These are phyloP conservation scores for Protonemura montana DNA, from an alignment of 2,888 invertebrate species.

Conservation along the genomic window DNA sequence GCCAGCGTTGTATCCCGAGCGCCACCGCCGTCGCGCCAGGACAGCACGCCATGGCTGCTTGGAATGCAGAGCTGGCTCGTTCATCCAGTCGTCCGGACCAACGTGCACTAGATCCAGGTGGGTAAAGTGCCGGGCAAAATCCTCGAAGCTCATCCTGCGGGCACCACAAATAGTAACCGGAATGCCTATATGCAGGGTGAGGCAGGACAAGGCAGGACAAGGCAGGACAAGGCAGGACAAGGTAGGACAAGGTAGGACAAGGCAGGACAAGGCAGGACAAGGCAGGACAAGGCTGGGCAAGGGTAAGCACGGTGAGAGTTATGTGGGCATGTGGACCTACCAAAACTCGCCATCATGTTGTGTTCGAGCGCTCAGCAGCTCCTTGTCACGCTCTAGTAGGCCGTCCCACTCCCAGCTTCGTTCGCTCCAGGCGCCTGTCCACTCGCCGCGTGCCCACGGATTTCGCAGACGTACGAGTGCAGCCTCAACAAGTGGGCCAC, in stretches of 20 bases:
- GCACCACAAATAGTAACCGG: too few species aligned
- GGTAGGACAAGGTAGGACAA: too few species aligned
- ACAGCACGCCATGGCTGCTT: constrained; percentile 77
- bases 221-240: too few species aligned
- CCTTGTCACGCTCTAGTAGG: constrained; percentile 69
- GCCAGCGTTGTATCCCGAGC: constrained; percentile 74
- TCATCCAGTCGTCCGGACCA: constrained; percentile 79
- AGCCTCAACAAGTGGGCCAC: constrained; percentile 66
- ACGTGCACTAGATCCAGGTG: constrained; percentile 77
- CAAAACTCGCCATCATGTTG: constrained; percentile 76
- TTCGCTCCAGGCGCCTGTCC: constrained; percentile 78
- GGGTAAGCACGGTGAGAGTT: too few species aligned
- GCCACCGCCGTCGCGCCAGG: constrained; percentile 72
- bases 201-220: too few species aligned
- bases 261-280: too few species aligned
- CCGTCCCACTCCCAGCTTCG: constrained; percentile 74
- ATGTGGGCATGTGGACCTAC: too few species aligned
- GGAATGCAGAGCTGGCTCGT: constrained; percentile 71
- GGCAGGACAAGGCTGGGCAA: too few species aligned
- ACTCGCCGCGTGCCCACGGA: constrained; percentile 72
- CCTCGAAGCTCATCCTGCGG: constrained; percentile 73
- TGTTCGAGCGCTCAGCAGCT: constrained; percentile 68
- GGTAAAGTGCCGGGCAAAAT: constrained; percentile 72
- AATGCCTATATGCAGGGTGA: too few species aligned
- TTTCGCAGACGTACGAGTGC: constrained; percentile 71